Conservation (phyloP, 2,888 invertebrate species). For the Barypeithes pellucidus region DNA sequence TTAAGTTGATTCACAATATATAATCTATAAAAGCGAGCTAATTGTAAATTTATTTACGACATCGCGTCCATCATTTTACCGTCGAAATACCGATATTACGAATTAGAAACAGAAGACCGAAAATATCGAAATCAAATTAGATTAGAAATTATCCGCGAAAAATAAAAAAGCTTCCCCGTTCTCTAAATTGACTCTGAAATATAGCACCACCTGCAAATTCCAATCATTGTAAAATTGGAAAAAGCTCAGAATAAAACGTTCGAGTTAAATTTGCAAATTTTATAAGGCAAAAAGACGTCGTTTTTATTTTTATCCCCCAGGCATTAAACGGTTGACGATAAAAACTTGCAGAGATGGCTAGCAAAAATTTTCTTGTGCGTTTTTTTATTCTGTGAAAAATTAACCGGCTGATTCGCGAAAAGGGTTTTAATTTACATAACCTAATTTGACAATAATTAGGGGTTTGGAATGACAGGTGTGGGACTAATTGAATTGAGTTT, state of each 20-base stretch:
- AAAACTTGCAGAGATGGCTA: slow-evolving; percentile 43
- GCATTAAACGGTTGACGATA: slow-evolving; percentile 44
- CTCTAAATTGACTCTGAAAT: slow-evolving; percentile 50
- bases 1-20: too few species aligned
- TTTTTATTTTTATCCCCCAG: slow-evolving; percentile 27
- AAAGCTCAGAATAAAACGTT: slow-evolving; percentile 37
- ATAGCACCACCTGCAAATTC: slow-evolving; percentile 51
- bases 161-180: slow-evolving; percentile 40
- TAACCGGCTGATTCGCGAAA: slow-evolving; percentile 10
- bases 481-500: too few species aligned
- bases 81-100: background rate
- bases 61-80: too few species aligned
- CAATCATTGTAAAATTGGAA: slow-evolving; percentile 48
- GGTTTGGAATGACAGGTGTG: too few species aligned
- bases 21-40: too few species aligned
- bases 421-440: too few species aligned
- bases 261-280: slow-evolving; percentile 48
- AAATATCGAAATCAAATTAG: slow-evolving; percentile 22
- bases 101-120: slow-evolving; percentile 17
- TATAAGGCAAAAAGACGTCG: slow-evolving; percentile 43
- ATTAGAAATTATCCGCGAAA: slow-evolving; percentile 30
- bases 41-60: too few species aligned
- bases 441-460: slow-evolving; percentile 15
- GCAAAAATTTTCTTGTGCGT: slow-evolving; percentile 34
- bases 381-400: slow-evolving; percentile 36